These are phyloP conservation scores for Pionites leucogaster DNA, from an alignment of 2,113 vertebrate genomes.

Conservation along the genomic window DNA sequence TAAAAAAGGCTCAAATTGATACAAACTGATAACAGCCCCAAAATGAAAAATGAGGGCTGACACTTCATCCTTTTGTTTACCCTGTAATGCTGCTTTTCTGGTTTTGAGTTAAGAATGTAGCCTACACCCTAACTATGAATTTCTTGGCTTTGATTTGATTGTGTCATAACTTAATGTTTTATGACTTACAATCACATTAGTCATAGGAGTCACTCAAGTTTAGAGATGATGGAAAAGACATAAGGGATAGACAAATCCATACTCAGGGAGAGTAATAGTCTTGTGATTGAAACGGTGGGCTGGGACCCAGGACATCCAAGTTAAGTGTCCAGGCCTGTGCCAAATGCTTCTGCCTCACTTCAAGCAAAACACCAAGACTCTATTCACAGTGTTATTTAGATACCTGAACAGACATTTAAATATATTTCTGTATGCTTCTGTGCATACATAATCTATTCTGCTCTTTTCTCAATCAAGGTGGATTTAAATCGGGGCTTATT, in stretches of 20 bases:
- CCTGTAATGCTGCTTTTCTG: constrained; percentile 67
- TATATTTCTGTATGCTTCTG: background rate
- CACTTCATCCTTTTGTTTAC: constrained; percentile 63
- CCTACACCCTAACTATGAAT: constrained; percentile 72
- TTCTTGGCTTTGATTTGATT: constrained; percentile 68
- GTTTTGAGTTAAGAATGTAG: constrained; percentile 70
- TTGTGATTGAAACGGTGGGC: background rate
- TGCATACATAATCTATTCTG: constrained; percentile 8
- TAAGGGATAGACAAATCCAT: constrained; percentile 53
- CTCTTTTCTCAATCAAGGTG: constrained; percentile 8
- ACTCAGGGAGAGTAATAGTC: background rate
- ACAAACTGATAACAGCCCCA: constrained; percentile 67
- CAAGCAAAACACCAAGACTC: background rate
- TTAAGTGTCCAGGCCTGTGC: background rate
- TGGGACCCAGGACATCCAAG: constrained; percentile 1
- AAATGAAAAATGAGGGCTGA: constrained; percentile 68
- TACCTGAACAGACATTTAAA: background rate
- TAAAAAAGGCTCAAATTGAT: constrained; percentile 59
- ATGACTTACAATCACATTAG: constrained; percentile 70
- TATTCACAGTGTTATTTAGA: background rate
- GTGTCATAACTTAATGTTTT: constrained; percentile 71
- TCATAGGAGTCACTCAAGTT: constrained; percentile 70
- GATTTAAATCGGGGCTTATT: constrained; percentile 28
- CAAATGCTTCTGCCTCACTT: background rate
- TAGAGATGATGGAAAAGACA: constrained; percentile 67